Evolutionary conservation across 2,888 invertebrate species (phyloP).

Genomic region (Galerucella calmariensis): DNA sequence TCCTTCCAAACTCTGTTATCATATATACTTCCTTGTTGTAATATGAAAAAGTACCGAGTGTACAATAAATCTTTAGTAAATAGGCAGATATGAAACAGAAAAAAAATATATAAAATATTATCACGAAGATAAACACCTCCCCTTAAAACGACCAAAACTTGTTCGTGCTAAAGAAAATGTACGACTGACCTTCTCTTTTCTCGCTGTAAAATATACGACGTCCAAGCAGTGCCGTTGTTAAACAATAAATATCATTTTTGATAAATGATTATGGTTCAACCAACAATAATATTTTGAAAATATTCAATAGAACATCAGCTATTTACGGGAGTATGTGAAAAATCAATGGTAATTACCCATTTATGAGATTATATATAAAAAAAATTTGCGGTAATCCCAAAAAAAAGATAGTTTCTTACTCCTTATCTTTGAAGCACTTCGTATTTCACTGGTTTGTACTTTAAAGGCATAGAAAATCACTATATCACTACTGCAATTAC

Average conservation of each 20-base stretch:
- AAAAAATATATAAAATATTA: background rate
- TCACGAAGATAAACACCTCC: background rate
- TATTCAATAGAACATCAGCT: too few species aligned
- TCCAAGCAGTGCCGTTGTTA: background rate
- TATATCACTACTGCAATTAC: too few species aligned
- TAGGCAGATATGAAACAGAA: background rate
- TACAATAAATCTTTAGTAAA: background rate
- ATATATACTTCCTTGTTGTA: background rate
- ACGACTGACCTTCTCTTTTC: background rate
- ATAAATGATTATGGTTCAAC: background rate
- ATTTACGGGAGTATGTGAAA: too few species aligned
- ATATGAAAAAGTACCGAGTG: background rate
- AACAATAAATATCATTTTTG: background rate
- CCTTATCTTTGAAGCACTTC: too few species aligned
- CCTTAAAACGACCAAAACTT: constrained; percentile 3
- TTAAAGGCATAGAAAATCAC: too few species aligned
- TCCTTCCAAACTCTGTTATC: too few species aligned
- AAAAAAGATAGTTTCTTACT: too few species aligned
- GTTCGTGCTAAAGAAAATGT: constrained; percentile 10
- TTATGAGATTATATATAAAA: too few species aligned
- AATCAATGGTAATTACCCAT: too few species aligned
- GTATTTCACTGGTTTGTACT: too few species aligned
- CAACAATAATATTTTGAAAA: too few species aligned
- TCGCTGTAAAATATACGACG: background rate
- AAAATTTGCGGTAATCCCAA: too few species aligned